Evolutionary conservation across 2,797 vertebrate genomes (phyloP).

Genomic region (Delichon dasypus): DNA sequence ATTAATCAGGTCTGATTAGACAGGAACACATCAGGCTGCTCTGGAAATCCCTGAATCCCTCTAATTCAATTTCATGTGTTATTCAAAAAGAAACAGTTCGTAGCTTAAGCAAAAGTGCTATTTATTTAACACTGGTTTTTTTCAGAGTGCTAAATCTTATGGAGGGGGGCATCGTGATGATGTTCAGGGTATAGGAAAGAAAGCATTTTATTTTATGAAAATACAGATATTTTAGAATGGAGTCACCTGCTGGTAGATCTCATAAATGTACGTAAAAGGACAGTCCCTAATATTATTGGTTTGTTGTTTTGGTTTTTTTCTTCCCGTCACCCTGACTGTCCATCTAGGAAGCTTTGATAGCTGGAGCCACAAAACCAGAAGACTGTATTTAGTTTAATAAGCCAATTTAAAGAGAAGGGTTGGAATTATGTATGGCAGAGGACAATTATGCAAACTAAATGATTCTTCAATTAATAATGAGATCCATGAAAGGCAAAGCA

Average conservation of each 20-base stretch:
- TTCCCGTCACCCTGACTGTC: background rate
- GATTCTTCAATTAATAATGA: slow-evolving; percentile 75
- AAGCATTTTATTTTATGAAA: slow-evolving; percentile 42
- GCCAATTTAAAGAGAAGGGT: slow-evolving; percentile 70
- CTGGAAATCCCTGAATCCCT: slow-evolving; percentile 11
- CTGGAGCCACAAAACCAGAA: slow-evolving; percentile 64
- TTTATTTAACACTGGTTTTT: slow-evolving; percentile 30
- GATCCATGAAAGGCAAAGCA: slow-evolving; percentile 61
- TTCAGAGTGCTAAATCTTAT: background rate
- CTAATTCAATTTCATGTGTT: slow-evolving; percentile 21
- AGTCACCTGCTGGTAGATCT: slow-evolving; percentile 67
- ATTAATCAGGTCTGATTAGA: slow-evolving; percentile 34
- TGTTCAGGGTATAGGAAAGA: background rate
- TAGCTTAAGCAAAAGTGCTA: background rate
- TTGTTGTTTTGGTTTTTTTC: background rate
- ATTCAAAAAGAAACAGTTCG: background rate
- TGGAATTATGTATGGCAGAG: slow-evolving; percentile 73
- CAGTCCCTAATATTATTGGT: background rate
- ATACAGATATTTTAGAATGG: slow-evolving; percentile 61
- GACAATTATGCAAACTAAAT: slow-evolving; percentile 72
- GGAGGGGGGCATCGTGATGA: background rate
- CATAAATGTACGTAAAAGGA: slow-evolving; percentile 50
- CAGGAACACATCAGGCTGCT: background rate
- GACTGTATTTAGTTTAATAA: slow-evolving; percentile 69
- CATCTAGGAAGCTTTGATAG: slow-evolving; percentile 50